Percentiles rank a stretch among this genome's conserved stretches.
phyloP scores from a whole-genome alignment of 1,140 invertebrate species.

The Vanessa tameamea region DNA sequence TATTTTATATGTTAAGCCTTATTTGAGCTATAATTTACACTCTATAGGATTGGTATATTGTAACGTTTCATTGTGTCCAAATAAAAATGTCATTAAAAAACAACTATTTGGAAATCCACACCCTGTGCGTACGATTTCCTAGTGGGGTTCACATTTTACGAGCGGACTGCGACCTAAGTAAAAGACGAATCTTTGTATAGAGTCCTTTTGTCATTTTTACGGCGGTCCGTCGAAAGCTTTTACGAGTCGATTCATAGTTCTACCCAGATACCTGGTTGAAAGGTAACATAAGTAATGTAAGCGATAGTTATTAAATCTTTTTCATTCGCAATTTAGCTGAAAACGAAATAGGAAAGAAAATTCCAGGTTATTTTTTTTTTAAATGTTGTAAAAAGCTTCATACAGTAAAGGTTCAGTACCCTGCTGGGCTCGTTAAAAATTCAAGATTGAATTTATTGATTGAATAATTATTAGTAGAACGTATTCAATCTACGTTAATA shows the following conservation, averaged over 20 bases:
- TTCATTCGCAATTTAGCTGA: not conserved
- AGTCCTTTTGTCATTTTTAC: constrained; percentile 61
- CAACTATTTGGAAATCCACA: constrained; percentile 14
- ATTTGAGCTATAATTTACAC: no score
- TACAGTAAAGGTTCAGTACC: no score
- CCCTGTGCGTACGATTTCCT: constrained; percentile 10
- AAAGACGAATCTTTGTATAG: constrained; percentile 58
- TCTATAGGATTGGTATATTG: not conserved
- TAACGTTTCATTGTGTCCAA: constrained; percentile 9
- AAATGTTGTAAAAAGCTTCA: no score
- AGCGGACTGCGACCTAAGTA: constrained; percentile 49
- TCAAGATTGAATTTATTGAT: no score
- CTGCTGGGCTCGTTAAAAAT: no score
- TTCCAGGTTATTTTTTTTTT: no score
- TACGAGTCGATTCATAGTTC: constrained; percentile 46
- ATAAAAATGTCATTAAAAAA: constrained; percentile 16
- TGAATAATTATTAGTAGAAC: no score
- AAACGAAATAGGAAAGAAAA: no score
- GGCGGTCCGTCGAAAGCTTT: constrained; percentile 53
- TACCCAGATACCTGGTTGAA: constrained; percentile 10
- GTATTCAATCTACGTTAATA: no score
- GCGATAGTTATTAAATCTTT: constrained; percentile 11
- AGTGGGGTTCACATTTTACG: constrained; percentile 46
- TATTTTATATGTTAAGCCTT: no score
- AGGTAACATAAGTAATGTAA: constrained; percentile 7